Conservation (phyloP, 2,113 vertebrate genomes). For the Apistogramma diplotaenia region DNA sequence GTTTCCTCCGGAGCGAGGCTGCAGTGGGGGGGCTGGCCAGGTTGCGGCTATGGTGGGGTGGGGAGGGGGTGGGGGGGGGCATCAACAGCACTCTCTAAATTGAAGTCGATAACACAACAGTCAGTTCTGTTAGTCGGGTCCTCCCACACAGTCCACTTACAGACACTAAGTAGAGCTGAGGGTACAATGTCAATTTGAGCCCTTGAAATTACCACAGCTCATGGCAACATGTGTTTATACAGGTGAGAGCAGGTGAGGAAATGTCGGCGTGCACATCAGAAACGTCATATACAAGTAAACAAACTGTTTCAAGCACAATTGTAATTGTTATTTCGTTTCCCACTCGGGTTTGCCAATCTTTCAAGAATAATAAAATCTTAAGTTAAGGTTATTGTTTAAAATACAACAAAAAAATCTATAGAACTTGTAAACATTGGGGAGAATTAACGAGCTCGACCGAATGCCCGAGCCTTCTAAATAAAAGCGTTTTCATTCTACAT, state of each 20-base stretch:
- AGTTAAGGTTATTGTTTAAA: background rate
- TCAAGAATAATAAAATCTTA: background rate
- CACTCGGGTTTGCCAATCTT: background rate
- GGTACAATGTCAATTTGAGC: conserved; percentile 58
- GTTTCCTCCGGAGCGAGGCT: conserved; percentile 57
- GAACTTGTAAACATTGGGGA: background rate
- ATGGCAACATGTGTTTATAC: conserved; percentile 45
- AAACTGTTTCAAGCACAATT: background rate
- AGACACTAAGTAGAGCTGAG: conserved; percentile 49
- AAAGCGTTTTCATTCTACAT: conserved; percentile 17
- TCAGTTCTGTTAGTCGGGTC: conserved; percentile 58
- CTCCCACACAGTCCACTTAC: conserved; percentile 60
- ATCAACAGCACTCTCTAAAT: conserved; percentile 75
- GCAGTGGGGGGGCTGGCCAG: conserved; percentile 31
- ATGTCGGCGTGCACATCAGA: background rate
- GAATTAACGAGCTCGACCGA: background rate
- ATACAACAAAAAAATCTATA: background rate
- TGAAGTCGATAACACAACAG: conserved; percentile 75
- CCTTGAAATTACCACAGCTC: conserved; percentile 36
- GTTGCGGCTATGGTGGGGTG: conserved; percentile 36
- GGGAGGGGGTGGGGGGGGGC: conserved; percentile 7
- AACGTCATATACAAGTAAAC: background rate
- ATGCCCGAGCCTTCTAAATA: background rate
- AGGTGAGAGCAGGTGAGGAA: conserved; percentile 10
- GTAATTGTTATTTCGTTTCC: background rate